Evolutionary conservation across 2,797 vertebrate species (phyloP).

Genomic region (Sparus aurata): DNA sequence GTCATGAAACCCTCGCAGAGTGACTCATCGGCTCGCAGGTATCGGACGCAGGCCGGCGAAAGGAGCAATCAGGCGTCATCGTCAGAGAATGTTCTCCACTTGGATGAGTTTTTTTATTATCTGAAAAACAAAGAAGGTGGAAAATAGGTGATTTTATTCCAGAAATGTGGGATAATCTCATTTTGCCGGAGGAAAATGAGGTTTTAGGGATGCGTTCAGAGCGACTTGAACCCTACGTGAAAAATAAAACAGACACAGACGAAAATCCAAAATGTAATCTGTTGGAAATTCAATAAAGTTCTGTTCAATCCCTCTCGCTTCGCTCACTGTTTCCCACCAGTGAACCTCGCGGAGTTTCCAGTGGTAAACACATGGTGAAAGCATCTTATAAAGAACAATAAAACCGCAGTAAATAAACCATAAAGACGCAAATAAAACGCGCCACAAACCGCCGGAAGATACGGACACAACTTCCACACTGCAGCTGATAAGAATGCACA

Average conservation of each 20-base stretch:
- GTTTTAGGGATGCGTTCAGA: background rate
- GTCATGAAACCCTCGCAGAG: conserved; percentile 18
- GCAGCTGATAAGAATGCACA: conserved; percentile 29
- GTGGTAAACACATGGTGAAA: conserved; percentile 32
- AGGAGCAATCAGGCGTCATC: background rate
- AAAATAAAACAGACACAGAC: background rate
- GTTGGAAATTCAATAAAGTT: background rate
- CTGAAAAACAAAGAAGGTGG: too few species aligned
- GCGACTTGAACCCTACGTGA: background rate
- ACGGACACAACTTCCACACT: background rate
- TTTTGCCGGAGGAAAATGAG: background rate
- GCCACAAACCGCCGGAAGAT: conserved; percentile 20
- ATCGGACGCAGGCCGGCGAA: conserved; percentile 10
- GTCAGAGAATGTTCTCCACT: background rate
- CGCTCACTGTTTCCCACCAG: conserved; percentile 16
- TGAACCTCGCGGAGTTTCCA: conserved; percentile 21
- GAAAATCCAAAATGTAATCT: conserved; percentile 9
- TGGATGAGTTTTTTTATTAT: background rate
- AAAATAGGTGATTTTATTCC: background rate
- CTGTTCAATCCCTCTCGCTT: background rate
- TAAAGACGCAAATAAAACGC: conserved; percentile 31
- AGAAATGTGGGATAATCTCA: background rate
- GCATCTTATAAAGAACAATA: conserved; percentile 37
- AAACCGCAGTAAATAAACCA: conserved; percentile 38
- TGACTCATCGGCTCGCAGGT: conserved; percentile 41